These are phyloP conservation scores for Leptogaster cylindrica DNA, from an alignment of 2,888 invertebrate genomes.

Conservation along the genomic window DNA sequence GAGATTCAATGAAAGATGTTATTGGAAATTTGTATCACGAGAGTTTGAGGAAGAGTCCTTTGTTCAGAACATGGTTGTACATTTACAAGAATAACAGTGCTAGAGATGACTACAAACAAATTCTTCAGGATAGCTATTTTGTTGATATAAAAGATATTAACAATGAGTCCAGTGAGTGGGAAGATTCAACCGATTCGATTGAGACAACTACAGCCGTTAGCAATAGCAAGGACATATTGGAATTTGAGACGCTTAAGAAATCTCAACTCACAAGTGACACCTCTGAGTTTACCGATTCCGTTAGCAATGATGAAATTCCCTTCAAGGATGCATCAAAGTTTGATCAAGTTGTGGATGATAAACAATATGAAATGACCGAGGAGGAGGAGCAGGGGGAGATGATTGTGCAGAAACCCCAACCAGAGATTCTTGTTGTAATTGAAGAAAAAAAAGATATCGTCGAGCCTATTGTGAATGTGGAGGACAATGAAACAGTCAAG, in stretches of 20 bases:
- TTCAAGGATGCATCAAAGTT: slow-evolving; percentile 57
- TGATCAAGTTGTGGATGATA: slow-evolving; percentile 60
- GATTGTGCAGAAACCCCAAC: slow-evolving; percentile 58
- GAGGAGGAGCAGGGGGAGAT: slow-evolving; percentile 54
- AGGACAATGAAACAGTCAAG: slow-evolving; percentile 61
- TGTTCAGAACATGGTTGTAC: slow-evolving; percentile 72
- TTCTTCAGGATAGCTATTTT: slow-evolving; percentile 67
- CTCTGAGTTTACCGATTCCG: too few relatives aligned
- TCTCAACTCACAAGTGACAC: slow-evolving; percentile 46
- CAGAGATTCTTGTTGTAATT: slow-evolving; percentile 36
- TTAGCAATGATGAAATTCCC: slow-evolving; percentile 55
- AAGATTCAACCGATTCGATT: neutral
- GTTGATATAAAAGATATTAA: slow-evolving; percentile 67
- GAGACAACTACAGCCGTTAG: slow-evolving; percentile 49
- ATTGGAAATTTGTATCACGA: slow-evolving; percentile 52
- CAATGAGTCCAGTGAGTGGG: neutral
- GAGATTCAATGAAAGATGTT: slow-evolving; percentile 54
- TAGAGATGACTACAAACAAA: slow-evolving; percentile 67
- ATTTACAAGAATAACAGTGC: slow-evolving; percentile 71
- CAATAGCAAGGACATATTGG: slow-evolving; percentile 60
- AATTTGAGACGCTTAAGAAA: slow-evolving; percentile 61
- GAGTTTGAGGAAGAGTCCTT: slow-evolving; percentile 61
- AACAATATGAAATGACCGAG: slow-evolving; percentile 57
- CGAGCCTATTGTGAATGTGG: slow-evolving; percentile 50
- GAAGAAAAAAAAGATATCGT: too few relatives aligned